A percentile compares a stretch with the other conserved stretches of the same genome.
Evolutionary conservation across 2,113 vertebrate genomes (phyloP).

Genomic region (Genyomyrus donnyi): DNA sequence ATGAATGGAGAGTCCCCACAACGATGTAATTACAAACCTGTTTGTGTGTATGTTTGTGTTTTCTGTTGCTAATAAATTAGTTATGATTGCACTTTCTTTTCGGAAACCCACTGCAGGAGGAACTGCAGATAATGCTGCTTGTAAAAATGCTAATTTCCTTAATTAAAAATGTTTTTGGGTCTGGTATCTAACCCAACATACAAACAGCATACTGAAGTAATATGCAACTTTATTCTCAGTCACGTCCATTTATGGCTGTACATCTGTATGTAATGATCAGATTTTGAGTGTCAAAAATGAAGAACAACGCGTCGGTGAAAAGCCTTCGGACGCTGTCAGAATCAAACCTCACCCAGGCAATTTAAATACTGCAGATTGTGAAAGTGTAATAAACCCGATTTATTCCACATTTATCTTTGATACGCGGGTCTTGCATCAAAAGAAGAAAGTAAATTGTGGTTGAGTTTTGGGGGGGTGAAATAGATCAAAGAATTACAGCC

Average conservation of each 20-base stretch:
- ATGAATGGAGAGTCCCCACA: background rate
- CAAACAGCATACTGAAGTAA: conserved; percentile 15
- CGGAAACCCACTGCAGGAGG: conserved; percentile 22
- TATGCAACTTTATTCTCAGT: conserved; percentile 12
- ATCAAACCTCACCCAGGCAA: background rate
- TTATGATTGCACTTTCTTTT: conserved; percentile 15
- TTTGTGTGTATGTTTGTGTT: conserved; percentile 22
- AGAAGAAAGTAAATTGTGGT: background rate
- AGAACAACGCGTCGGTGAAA: background rate
- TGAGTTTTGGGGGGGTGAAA: background rate
- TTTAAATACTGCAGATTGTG: conserved; percentile 6
- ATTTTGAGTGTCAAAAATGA: background rate
- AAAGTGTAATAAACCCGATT: background rate
- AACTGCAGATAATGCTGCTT: conserved; percentile 35
- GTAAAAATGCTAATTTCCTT: conserved; percentile 44
- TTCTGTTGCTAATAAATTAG: conserved; percentile 24
- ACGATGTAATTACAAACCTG: background rate
- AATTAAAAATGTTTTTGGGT: conserved; percentile 8
- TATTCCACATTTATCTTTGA: background rate
- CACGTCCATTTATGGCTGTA: background rate
- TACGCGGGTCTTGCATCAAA: background rate
- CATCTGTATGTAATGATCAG: background rate
- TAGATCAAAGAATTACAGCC: conserved; percentile 41
- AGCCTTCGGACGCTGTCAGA: background rate
- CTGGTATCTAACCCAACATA: conserved; percentile 23